Base-by-base conservation (phyloP, 2,113 vertebrate genomes). In the Ailuropoda melanoleuca region DNA sequence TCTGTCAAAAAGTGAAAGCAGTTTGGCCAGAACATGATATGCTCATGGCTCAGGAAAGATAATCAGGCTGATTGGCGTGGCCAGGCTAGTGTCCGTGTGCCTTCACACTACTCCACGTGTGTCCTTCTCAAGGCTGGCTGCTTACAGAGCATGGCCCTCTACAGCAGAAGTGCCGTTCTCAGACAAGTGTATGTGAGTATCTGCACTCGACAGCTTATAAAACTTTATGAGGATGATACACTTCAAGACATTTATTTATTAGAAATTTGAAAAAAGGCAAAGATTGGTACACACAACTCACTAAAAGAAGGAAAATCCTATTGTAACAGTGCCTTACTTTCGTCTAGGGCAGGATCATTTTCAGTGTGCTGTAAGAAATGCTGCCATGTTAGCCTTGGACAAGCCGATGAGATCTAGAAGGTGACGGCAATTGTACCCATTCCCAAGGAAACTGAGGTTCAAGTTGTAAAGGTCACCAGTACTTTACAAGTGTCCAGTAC, bases 21-120 rank as follows among this genome's bases (percentile, higher is more conserved):
- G 18, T 74, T 82, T 93, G 77, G 50, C 37, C 62, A 74, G 37
- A 90, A 60, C 48, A 21, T 26, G 48, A 90, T 29, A 37, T 8
- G 1, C 23, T 75, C 19, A 1, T 43, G n/a, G 26, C 39, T 78
- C 64, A 11, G 24, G 37, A 64, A 92, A 96, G 39, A 46, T 53
- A 26, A 56, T 21, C 3, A 0, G 6, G n/a, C 21, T 21, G 39
- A 48, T 26, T 23, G 39, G 48, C 24, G 24, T 17, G 24, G 18
- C 89, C 39, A 17, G 24, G 21, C 3, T 53, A 29, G 34, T 18
- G 48, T 68, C 18, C 26, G 9, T 8, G 1, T 14, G 6, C 18
- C 26, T 93, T 50, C 48, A 4, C 31, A 31, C 2, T n/a, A 21
- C 26, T 39, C 39, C 26, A 0, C 0, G 0, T n/a, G 58, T 26